phyloP scores from a whole-genome alignment of 2,797 vertebrate genomes.

The Semotilus atromaculatus region DNA sequence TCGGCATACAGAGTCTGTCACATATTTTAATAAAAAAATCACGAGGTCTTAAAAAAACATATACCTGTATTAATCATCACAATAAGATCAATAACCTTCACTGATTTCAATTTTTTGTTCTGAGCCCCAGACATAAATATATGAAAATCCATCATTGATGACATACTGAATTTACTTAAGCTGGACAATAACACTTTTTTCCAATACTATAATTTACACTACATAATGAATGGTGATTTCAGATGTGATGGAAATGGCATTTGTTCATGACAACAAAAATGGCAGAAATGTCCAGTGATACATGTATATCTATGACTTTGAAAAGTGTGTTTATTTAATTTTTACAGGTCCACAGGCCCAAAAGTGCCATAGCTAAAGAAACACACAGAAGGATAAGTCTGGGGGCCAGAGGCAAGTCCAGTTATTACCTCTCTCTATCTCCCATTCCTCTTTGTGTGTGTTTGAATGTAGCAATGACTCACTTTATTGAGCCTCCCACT shows the following conservation, averaged over 20 bases:
- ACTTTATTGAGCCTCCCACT: slow-evolving; percentile 30
- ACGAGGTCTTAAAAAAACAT: neutral
- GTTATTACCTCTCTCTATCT: slow-evolving; percentile 34
- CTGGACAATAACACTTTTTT: too few relatives aligned
- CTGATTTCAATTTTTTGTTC: neutral
- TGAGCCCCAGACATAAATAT: neutral
- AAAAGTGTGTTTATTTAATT: neutral
- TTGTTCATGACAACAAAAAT: neutral
- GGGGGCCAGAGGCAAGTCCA: slow-evolving; percentile 15
- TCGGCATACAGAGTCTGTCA: neutral
- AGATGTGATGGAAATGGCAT: neutral
- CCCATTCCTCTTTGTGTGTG: slow-evolving; percentile 14
- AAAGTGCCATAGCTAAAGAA: neutral
- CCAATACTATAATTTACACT: too few relatives aligned
- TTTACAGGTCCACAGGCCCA: neutral
- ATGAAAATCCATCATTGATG: neutral
- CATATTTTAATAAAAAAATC: neutral
- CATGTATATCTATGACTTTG: neutral
- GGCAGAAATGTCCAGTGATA: neutral
- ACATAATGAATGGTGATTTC: neutral
- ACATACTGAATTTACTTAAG: too few relatives aligned
- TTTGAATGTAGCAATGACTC: slow-evolving; percentile 19
- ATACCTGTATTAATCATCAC: neutral
- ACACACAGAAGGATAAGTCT: neutral
- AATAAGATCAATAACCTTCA: neutral